Conservation (phyloP, 1,140 invertebrate genomes). For the Phymorhynchus buccinoides region DNA sequence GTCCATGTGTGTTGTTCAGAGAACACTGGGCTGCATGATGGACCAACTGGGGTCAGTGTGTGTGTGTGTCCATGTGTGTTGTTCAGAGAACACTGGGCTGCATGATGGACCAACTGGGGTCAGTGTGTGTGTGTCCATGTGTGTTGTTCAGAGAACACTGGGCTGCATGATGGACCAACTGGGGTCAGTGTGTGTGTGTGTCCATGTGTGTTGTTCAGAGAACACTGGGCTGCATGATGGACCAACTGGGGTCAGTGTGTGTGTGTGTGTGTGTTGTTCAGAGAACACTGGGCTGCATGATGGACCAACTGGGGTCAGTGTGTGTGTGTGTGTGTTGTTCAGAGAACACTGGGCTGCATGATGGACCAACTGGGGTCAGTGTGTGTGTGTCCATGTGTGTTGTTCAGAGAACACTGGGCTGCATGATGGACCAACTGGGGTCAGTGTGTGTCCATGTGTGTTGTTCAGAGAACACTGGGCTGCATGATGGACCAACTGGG, state of each 20-base stretch:
- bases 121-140: slow-evolving; percentile 45
- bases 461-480: slow-evolving; percentile 62
- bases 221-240: slow-evolving; percentile 61
- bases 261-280: too few species aligned
- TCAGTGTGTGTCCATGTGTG: slow-evolving; percentile 53
- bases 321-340: too few species aligned
- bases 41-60: slow-evolving; percentile 64
- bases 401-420: slow-evolving; percentile 60
- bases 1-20: too few species aligned
- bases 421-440: slow-evolving; percentile 64
- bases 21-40: slow-evolving; percentile 61
- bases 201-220: too few species aligned
- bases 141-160: slow-evolving; percentile 60
- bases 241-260: slow-evolving; percentile 62
- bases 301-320: slow-evolving; percentile 66
- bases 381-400: neutral
- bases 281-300: slow-evolving; percentile 59
- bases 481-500: slow-evolving; percentile 63
- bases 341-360: slow-evolving; percentile 61
- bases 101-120: slow-evolving; percentile 65
- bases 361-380: slow-evolving; percentile 66
- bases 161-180: slow-evolving; percentile 63
- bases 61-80: too few species aligned
- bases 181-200: slow-evolving; percentile 60
- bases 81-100: slow-evolving; percentile 62